phyloP scores from a whole-genome alignment of 2,888 invertebrate genomes.

The Teinopalpus imperialis region DNA sequence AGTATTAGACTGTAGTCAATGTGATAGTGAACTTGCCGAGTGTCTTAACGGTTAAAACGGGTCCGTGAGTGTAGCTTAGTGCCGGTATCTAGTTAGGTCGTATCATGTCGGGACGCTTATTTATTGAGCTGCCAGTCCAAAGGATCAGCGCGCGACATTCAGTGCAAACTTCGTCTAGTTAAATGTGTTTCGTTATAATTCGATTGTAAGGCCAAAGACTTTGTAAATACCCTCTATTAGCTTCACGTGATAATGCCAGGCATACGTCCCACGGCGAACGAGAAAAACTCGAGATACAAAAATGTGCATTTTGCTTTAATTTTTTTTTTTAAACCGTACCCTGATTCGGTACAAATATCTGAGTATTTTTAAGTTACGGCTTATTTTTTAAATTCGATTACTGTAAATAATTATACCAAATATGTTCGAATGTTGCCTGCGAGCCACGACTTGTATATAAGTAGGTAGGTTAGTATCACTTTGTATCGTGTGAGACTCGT shows the following conservation, averaged over 20 bases:
- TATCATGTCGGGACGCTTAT: slow-evolving; percentile 42
- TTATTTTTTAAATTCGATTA: slow-evolving; percentile 57
- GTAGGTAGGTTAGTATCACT: slow-evolving; percentile 52
- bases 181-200: slow-evolving; percentile 53
- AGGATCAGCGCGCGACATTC: slow-evolving; percentile 39
- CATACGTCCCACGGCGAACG: slow-evolving; percentile 44
- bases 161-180: slow-evolving; percentile 59
- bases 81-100: slow-evolving; percentile 35
- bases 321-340: slow-evolving; percentile 61
- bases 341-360: slow-evolving; percentile 71
- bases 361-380: slow-evolving; percentile 69
- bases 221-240: slow-evolving; percentile 61
- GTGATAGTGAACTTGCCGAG: slow-evolving; percentile 32
- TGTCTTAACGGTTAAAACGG: slow-evolving; percentile 43
- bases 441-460: slow-evolving; percentile 62
- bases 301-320: slow-evolving; percentile 78
- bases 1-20: slow-evolving; percentile 60
- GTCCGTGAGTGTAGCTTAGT: slow-evolving; percentile 42
- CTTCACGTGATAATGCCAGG: slow-evolving; percentile 54
- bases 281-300: slow-evolving; percentile 72
- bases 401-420: slow-evolving; percentile 81
- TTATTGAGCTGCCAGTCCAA: slow-evolving; percentile 41
- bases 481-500: slow-evolving; percentile 52
- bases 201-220: slow-evolving; percentile 78
- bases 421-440: slow-evolving; percentile 60